Conservation (phyloP, 2,113 vertebrate species). For the Podarcis raffonei region DNA sequence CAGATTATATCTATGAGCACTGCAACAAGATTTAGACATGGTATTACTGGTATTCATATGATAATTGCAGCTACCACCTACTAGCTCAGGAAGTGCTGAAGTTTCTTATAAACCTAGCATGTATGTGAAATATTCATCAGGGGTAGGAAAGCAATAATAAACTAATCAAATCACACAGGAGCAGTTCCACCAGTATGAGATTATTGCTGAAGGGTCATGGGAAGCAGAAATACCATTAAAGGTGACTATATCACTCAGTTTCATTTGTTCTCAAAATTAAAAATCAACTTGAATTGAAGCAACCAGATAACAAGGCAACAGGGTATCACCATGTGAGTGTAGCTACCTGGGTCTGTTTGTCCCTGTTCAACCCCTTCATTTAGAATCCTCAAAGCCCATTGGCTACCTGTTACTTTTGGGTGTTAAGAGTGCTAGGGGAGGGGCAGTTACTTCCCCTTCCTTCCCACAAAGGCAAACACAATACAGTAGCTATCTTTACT, state of each 20-base stretch:
- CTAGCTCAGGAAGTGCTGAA: background rate
- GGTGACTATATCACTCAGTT: background rate
- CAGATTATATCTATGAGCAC: background rate
- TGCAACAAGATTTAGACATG: background rate
- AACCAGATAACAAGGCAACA: background rate
- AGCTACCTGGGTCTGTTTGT: background rate
- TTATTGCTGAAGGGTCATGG: background rate
- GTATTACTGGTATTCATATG: background rate
- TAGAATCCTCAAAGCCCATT: too few relatives aligned
- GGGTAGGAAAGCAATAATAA: background rate
- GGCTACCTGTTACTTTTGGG: background rate
- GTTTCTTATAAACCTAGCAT: background rate
- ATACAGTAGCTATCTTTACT: background rate
- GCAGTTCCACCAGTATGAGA: background rate
- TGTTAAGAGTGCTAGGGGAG: too few relatives aligned
- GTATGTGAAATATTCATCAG: background rate
- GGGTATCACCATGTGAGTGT: too few relatives aligned
- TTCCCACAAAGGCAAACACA: background rate
- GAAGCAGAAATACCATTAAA: background rate
- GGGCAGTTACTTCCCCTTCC: too few relatives aligned
- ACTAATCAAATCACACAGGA: background rate
- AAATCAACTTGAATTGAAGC: background rate
- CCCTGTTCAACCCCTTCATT: background rate
- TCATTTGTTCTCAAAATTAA: background rate
- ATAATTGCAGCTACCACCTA: background rate